Evolutionary conservation across 2,113 vertebrate species (phyloP), one percentile per base, ranked within the genome.

Genomic region (Oncorhynchus mykiss): DNA sequence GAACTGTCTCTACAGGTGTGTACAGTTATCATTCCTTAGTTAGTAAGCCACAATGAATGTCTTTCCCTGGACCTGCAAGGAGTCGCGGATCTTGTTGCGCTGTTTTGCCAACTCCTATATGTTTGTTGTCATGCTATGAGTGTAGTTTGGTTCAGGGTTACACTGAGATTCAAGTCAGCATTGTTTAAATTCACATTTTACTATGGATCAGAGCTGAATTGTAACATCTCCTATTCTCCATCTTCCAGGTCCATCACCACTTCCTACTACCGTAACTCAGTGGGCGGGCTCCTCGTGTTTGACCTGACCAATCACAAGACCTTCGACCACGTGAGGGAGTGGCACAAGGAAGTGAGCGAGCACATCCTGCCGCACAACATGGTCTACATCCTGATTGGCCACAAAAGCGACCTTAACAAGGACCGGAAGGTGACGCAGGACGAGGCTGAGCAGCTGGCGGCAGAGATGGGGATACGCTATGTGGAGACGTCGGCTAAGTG

Each of bases 211-310:
- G 16, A 18, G 16, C 16, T 54, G 14, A 54, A 54, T 54, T 54
- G 16, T 54, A 70, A 51, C 64, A 71, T 51, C 69, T 51, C 18
- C 79, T 6, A 86, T 18, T 72, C 39, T 45, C 39, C 45, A n/a
- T 74, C 13, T 73, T 22, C 60, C 87, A 98, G 97, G 85, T 97
- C 95, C 81, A 96, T 98, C 85, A 96, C 95, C 72, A 95, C 95
- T 12, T 96, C 96, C 25, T 98, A 97, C 82, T 98, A 97, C 88
- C 91, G 92, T 34, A 97, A 95, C 14, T 92, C 93, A 0, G 96
- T 93, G 0, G 95, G 96, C 0, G 95, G 95, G 12, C 91, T 98
- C 25, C 90, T 97, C 27, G 94, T 98, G 74, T 97, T 98, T 0
- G 95, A 96, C 72, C 89, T 97, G 89, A 96, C 95, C 72, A 95